Conservation (phyloP, 2,797 vertebrate genomes). For the Chromis chromis region DNA sequence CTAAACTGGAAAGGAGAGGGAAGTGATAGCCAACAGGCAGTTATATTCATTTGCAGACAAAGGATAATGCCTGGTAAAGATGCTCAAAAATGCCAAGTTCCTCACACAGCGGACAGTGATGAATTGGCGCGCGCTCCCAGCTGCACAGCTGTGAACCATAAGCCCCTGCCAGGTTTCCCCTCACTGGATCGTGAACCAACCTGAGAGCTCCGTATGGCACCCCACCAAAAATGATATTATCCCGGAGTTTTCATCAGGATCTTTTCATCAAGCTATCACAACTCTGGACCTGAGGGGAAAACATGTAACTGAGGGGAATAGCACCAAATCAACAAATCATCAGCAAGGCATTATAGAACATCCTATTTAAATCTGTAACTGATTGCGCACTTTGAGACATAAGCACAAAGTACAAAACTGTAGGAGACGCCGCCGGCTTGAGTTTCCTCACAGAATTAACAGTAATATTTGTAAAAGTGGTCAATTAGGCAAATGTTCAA, state of each 20-base stretch:
- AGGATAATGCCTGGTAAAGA: slow-evolving; percentile 67
- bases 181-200: slow-evolving; percentile 73
- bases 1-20: slow-evolving; percentile 34
- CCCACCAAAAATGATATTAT: slow-evolving; percentile 82
- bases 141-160: slow-evolving; percentile 77
- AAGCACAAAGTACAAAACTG: slow-evolving; percentile 32
- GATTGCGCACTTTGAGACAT: slow-evolving; percentile 60
- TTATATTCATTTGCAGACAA: slow-evolving; percentile 56
- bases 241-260: slow-evolving; percentile 80
- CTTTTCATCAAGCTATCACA: slow-evolving; percentile 82
- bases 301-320: slow-evolving; percentile 69
- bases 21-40: slow-evolving; percentile 46
- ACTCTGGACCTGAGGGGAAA: slow-evolving; percentile 68
- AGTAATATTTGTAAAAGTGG: slow-evolving; percentile 53
- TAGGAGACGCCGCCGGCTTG: slow-evolving; percentile 25
- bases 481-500: slow-evolving; percentile 41
- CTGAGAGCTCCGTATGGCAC: slow-evolving; percentile 76
- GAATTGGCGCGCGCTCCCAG: slow-evolving; percentile 60
- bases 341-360: slow-evolving; percentile 71
- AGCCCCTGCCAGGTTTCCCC: slow-evolving; percentile 64
- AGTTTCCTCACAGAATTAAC: slow-evolving; percentile 55
- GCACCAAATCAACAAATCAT: slow-evolving; percentile 80
- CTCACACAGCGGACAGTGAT: slow-evolving; percentile 72
- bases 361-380: slow-evolving; percentile 72
- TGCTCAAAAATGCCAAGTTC: slow-evolving; percentile 66